A percentile compares a stretch with the other conserved stretches of the same genome.
Conservation (phyloP, 2,113 vertebrate species). For the Trochalopteron elliotii region DNA sequence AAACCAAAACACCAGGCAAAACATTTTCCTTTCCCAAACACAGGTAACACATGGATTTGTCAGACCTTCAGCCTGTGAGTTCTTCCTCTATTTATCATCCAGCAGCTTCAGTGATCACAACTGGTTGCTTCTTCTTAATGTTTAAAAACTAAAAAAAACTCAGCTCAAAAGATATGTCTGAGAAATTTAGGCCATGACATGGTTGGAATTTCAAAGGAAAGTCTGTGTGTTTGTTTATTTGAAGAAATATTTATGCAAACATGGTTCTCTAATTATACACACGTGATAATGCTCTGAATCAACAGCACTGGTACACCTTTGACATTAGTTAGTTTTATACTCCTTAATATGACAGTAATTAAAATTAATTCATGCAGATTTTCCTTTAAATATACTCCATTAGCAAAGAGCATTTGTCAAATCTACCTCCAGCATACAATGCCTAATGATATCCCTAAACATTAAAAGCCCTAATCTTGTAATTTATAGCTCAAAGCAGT, state of each 20-base stretch:
- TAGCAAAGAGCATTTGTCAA: conserved; percentile 60
- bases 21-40: not conserved
- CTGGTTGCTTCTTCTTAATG: not conserved
- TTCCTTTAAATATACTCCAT: conserved; percentile 58
- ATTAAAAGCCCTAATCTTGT: conserved; percentile 55
- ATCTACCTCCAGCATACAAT: conserved; percentile 38
- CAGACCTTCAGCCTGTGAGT: not conserved
- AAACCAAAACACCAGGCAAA: not conserved
- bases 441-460: conserved; percentile 61
- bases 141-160: no score
- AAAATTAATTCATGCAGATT: conserved; percentile 39
- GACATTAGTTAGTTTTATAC: conserved; percentile 15
- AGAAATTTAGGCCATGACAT: not conserved
- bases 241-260: conserved; percentile 11
- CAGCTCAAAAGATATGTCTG: not conserved
- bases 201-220: not conserved
- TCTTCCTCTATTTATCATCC: not conserved
- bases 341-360: conserved; percentile 51
- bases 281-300: not conserved
- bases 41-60: not conserved
- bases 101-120: not conserved
- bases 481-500: conserved; percentile 66
- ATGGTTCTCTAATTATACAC: not conserved
- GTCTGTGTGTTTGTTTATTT: not conserved
- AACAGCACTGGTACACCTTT: conserved; percentile 16